Evolutionary conservation across 2,797 vertebrate genomes (phyloP).

Genomic region (Ispidina picta): DNA sequence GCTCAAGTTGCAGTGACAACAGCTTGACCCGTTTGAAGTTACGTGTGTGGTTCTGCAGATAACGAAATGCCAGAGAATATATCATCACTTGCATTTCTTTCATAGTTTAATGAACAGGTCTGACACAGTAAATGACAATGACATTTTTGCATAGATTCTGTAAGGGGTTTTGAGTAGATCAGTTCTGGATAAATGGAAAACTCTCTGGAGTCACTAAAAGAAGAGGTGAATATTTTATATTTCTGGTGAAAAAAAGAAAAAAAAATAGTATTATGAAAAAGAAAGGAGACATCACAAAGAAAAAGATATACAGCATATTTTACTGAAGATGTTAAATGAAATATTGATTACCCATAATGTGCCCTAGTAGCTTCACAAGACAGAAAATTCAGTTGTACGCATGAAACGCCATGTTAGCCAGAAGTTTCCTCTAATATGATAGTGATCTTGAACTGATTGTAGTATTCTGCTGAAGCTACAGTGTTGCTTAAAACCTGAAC

Average conservation of each 20-base stretch:
- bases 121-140: background rate
- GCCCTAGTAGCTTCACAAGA: background rate
- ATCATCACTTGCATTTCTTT: background rate
- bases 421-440: background rate
- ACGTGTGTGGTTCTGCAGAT: background rate
- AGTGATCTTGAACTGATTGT: background rate
- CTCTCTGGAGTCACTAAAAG: background rate
- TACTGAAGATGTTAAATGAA: background rate
- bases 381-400: background rate
- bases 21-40: background rate
- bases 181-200: background rate
- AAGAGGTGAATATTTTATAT: background rate
- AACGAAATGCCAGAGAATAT: background rate
- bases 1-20: rapidly evolving
- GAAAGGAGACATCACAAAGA: background rate
- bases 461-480: background rate
- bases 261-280: background rate
- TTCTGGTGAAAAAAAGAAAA: background rate
- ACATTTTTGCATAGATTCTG: background rate
- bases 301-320: background rate
- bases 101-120: background rate
- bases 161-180: background rate
- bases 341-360: background rate
- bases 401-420: background rate
- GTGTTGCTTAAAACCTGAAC: background rate